Evolutionary conservation across 2,888 invertebrate species (phyloP), one percentile per base, ranked within the genome.

Genomic region (Ophion costatus): DNA sequence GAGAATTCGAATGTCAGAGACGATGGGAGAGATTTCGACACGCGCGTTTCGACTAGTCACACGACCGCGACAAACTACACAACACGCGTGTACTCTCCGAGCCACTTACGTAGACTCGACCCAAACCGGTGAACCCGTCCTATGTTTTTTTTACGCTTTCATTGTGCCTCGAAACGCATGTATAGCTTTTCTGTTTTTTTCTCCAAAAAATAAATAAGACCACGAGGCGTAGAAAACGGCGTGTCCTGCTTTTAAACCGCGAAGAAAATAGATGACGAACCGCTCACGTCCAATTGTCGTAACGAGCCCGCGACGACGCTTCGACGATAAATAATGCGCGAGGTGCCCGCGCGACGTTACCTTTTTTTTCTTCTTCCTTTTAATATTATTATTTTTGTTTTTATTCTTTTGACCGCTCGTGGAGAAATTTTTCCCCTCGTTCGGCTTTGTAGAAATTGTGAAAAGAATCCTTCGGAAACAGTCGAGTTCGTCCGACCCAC

Each of bases 311-410:
- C 56, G 22, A 17, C 9, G 17, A 17, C 9, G 17, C 51, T 61
- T 63, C 59, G 51, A 56, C 73, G 73, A 74, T 81, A 75, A 84
- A 84, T 81, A 84, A 84, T 69, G 77, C 57, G 77, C 56, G 63
- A 77, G 64, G 61, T 57, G 74, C 20, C 51, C 71, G 77, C 42
- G 59, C 59, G 61, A 67, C 22, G 42, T 71, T 82, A 20, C 14
- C 59, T 66, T 57, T 56, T 33, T 17, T 82, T 79, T 22, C 24
- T 80, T 57, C 22, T 22, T 67, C 61, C 67, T 79, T 33, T 63
- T 79, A 29, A 29, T 80, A 66, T 70, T 76, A 59, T 66, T 74
- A 71, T 67, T 70, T 77, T 77, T 59, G 38, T 45, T 45, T 14
- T 67, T 76, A 57, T 59, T 59, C 67, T 69, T 79, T 70, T 66